These are phyloP conservation scores for Rhadinocentrus ornatus DNA, from an alignment of 2,797 vertebrate genomes.

Conservation along the genomic window DNA sequence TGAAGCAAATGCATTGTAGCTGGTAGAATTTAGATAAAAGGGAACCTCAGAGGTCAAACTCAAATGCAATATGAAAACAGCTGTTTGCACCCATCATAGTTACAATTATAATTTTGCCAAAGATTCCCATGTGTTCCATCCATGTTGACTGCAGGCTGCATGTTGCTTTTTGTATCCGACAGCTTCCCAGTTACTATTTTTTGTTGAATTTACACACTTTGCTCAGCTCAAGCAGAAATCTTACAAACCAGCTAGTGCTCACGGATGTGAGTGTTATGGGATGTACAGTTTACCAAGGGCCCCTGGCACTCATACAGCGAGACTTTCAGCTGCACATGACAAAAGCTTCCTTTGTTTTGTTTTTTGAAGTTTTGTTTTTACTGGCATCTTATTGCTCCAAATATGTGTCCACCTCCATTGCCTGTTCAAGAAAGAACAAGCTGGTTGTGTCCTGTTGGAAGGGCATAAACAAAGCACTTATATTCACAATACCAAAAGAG, in stretches of 20 bases:
- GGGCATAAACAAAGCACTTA: slow-evolving; percentile 62
- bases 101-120: slow-evolving; percentile 76
- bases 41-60: slow-evolving; percentile 57
- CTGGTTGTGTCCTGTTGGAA: slow-evolving; percentile 25
- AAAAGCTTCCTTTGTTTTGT: slow-evolving; percentile 4
- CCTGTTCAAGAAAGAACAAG: slow-evolving; percentile 23
- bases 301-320: slow-evolving; percentile 7
- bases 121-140: slow-evolving; percentile 64
- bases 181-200: slow-evolving; percentile 23
- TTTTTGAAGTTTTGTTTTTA: slow-evolving; percentile 19
- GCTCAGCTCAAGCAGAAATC: slow-evolving; percentile 24
- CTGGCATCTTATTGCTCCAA: slow-evolving; percentile 22
- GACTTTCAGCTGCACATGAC: slow-evolving; percentile 15
- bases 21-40: slow-evolving; percentile 41
- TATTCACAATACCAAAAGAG: slow-evolving; percentile 48
- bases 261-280: slow-evolving; percentile 2
- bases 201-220: slow-evolving; percentile 6
- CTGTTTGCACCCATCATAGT: slow-evolving; percentile 64
- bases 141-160: slow-evolving; percentile 54
- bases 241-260: slow-evolving; percentile 4
- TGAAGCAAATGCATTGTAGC: slow-evolving; percentile 39
- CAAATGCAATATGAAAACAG: slow-evolving; percentile 76
- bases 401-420: slow-evolving; percentile 22
- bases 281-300: slow-evolving; percentile 6
- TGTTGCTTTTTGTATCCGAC: slow-evolving; percentile 40